A percentile compares a stretch with the other conserved stretches of the same genome.
Evolutionary conservation across 2,888 invertebrate genomes (phyloP).

Genomic region (Noctua comes): DNA sequence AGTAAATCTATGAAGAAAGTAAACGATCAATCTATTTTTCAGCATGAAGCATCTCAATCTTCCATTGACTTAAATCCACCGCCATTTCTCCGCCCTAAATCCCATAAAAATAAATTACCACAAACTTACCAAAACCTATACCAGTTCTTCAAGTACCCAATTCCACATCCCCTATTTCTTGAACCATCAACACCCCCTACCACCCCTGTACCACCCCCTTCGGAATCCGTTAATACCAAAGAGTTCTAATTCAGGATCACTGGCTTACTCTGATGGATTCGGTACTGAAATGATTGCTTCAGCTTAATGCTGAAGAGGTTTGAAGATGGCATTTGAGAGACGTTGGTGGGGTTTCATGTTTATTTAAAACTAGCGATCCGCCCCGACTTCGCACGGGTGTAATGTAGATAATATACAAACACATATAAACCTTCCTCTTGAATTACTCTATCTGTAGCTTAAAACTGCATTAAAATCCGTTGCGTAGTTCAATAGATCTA

Average conservation of each 20-base stretch:
- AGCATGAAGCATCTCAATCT: neutral
- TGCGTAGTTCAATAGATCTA: too few relatives aligned
- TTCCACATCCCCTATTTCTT: conserved; percentile 36
- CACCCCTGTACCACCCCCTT: neutral
- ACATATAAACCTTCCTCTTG: too few relatives aligned
- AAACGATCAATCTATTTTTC: conserved; percentile 2
- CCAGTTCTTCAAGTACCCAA: conserved; percentile 26
- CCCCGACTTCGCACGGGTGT: too few relatives aligned
- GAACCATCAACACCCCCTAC: conserved; percentile 20
- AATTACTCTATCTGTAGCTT: too few relatives aligned
- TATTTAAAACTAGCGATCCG: neutral
- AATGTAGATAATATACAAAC: too few relatives aligned
- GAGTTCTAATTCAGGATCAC: conserved; percentile 61
- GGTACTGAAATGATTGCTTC: conserved; percentile 51
- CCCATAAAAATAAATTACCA: conserved; percentile 44
- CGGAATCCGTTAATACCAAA: conserved; percentile 57
- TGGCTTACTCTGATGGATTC: conserved; percentile 61
- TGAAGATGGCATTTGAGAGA: conserved; percentile 13
- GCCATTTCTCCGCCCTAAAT: neutral
- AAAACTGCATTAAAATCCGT: too few relatives aligned
- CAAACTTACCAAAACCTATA: conserved; percentile 38
- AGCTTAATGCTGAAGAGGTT: conserved; percentile 28
- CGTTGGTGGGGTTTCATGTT: neutral
- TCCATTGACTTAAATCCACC: neutral
- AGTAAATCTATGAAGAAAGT: neutral